Base-by-base conservation (phyloP, 2,888 invertebrate species). In the Lithophane ornitopus region DNA sequence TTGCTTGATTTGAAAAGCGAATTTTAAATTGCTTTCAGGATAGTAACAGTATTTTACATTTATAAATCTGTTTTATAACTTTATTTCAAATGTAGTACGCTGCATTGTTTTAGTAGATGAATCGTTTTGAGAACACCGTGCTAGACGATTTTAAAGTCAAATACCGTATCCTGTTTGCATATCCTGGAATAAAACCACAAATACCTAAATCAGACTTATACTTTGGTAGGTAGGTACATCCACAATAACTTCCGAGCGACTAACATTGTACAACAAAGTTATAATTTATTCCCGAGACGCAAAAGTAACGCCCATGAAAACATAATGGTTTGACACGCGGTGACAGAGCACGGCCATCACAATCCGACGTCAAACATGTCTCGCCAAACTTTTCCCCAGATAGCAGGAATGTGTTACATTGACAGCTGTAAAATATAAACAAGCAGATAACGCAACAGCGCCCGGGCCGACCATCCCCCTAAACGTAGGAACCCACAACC, bases 401-500 rank as follows among this genome's bases (percentile, higher is more conserved):
- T 88, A 85, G 78, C 78, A 81, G 77, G 87, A 90, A 86, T 85
- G 84, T 87, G 84, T 88, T 82, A 69, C 84, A 88, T 86, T 89
- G 85, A 87, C 88, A 88, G 90, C 88, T 89, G 89, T 92, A 92
- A 90, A 89, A 90, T 88, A 91, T 90, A 90, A 90, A 91, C 90
- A 90, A 89, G 88, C 88, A 91, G 90, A 91, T 89, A 89, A 89
- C 85, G 82, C 86, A 88, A 90, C 89, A 87, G 87, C 85, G 88
- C 90, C 88, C 89, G 86, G 77, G 85, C 85, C 90, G 89, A 89
- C 89, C 91, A 91, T 91, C 89, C 88, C 90, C 91, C 93, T 93
- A 94, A 95, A 94, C 92, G 89, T 91, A 83, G 85, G 82, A 87
- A 89, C 91, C 91, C 91, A 92, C 93, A 93, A 92, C 91, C 91